Conservation (phyloP, 30 jellyfish, hydroid and myxozoan genomes). For the Clytia hemisphaerica region DNA sequence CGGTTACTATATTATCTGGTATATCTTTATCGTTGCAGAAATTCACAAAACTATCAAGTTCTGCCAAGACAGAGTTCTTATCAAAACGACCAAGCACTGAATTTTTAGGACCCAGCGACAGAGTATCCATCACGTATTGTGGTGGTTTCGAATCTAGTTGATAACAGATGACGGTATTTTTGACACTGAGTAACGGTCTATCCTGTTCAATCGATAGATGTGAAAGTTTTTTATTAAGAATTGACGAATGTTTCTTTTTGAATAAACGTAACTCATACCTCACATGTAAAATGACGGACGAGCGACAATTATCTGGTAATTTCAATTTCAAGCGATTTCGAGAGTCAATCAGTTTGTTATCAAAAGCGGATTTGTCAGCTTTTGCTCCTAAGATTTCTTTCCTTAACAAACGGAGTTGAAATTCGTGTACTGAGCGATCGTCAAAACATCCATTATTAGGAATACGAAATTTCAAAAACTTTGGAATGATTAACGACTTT, state of each 20-base stretch:
- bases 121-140: conserved; percentile 24
- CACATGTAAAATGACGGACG: conserved; percentile 16
- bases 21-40: background rate
- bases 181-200: conserved; percentile 23
- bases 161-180: no score
- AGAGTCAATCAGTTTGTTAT: no score
- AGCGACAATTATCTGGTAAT: conserved; percentile 1
- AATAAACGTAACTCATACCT: conserved; percentile 25
- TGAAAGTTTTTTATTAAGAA: conserved; percentile 12
- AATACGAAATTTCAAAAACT: background rate
- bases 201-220: conserved; percentile 26
- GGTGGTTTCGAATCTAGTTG: conserved; percentile 8
- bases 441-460: conserved; percentile 1
- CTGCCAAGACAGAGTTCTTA: background rate
- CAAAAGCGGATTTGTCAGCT: background rate
- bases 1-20: background rate
- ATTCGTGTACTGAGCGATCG: no score
- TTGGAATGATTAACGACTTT: conserved; percentile 4
- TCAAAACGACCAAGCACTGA: conserved; percentile 2
- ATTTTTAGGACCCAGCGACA: conserved; percentile 3
- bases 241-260: conserved; percentile 3
- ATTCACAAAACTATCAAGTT: background rate
- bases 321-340: conserved; percentile 9
- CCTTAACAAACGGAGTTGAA: background rate
- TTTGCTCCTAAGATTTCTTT: background rate